A percentile compares a stretch with the other conserved stretches of the same genome.
These are phyloP conservation scores for Paradisaea rubra DNA, from an alignment of 2,113 vertebrate genomes.

Conservation along the genomic window DNA sequence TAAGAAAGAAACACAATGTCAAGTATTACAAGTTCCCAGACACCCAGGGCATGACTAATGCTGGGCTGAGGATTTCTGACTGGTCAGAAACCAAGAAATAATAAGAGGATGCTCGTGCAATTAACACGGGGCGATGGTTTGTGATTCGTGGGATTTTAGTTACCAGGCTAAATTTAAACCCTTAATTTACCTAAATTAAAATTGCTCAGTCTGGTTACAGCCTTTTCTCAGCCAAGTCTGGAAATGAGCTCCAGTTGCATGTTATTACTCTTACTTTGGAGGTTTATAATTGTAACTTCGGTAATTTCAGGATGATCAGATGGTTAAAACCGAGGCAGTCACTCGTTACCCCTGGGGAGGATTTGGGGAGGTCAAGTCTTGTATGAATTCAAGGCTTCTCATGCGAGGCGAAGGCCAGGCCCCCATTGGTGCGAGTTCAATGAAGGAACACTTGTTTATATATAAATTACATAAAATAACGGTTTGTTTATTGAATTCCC, in stretches of 20 bases:
- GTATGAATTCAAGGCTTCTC: not conserved
- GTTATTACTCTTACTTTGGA: not conserved
- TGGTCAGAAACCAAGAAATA: not conserved
- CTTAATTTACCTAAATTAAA: conserved; percentile 40
- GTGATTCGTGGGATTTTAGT: not conserved
- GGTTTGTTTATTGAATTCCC: not conserved
- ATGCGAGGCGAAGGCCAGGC: not conserved
- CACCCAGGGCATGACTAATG: conserved; percentile 18
- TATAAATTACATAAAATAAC: accelerated
- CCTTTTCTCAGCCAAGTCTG: conserved; percentile 41
- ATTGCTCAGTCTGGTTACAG: conserved; percentile 38
- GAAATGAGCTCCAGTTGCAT: not conserved
- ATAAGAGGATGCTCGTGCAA: not conserved
- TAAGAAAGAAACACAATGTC: conserved; percentile 4
- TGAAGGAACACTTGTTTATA: accelerated
- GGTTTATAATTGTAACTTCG: not conserved
- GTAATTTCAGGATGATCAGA: not conserved
- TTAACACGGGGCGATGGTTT: not conserved
- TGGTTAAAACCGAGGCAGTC: not conserved
- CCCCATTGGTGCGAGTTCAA: accelerated
- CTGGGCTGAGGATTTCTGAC: not conserved
- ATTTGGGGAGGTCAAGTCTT: not conserved
- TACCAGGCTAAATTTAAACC: conserved; percentile 41
- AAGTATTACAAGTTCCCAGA: not conserved
- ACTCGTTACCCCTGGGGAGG: not conserved